Evolutionary conservation across 35 echinoderm and acorn worm species (phyloP).

Genomic region (Heliocidaris erythrogramma): DNA sequence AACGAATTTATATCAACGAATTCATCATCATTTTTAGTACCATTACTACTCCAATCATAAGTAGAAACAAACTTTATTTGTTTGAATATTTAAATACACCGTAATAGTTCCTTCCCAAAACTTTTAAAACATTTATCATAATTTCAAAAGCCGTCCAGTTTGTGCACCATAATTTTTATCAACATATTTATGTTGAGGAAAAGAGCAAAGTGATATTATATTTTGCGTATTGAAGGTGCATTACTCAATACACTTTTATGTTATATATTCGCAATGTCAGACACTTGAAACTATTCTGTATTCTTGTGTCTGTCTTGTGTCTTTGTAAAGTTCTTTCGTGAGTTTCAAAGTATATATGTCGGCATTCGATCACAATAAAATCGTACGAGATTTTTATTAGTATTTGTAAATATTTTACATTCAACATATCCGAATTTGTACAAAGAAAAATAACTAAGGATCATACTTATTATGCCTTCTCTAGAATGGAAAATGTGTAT

Average conservation of each 20-base stretch:
- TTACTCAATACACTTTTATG: neutral
- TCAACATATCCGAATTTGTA: conserved; percentile 33
- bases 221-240: neutral
- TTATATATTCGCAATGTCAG: neutral
- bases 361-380: neutral
- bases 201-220: neutral
- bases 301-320: neutral
- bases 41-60: no score
- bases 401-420: conserved; percentile 19
- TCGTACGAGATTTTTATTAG: neutral
- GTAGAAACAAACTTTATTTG: no score
- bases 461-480: conserved; percentile 25
- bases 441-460: conserved; percentile 43
- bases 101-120: no score
- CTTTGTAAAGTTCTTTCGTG: neutral
- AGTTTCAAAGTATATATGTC: conserved; percentile 8
- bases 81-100: no score
- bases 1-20: neutral
- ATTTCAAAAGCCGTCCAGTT: neutral
- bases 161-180: neutral
- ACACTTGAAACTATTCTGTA: neutral
- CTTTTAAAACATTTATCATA: no score
- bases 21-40: neutral
- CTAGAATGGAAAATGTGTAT: conserved; percentile 50
- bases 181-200: neutral